Conservation (phyloP, 2,797 vertebrate species). For the Parambassis ranga region DNA sequence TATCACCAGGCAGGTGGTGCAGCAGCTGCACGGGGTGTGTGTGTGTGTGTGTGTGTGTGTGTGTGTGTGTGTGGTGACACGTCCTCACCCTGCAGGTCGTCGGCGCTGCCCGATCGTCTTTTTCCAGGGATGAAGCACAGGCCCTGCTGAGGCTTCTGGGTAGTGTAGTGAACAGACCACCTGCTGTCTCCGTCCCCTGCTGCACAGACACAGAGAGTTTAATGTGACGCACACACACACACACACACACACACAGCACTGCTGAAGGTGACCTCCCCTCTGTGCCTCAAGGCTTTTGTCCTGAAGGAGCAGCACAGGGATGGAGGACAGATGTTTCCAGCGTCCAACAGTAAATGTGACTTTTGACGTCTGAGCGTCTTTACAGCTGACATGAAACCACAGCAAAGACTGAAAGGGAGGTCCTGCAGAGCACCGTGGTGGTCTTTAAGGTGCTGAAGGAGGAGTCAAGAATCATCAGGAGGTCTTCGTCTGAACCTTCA, state of each 20-base stretch:
- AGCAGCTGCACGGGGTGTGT: too few relatives aligned
- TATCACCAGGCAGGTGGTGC: too few relatives aligned
- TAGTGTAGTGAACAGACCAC: constrained; percentile 93
- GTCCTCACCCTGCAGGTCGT: constrained; percentile 84
- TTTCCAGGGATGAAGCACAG: constrained; percentile 88
- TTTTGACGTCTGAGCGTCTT: too few relatives aligned
- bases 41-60: too few relatives aligned
- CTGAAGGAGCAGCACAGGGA: constrained; percentile 14
- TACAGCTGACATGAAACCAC: too few relatives aligned
- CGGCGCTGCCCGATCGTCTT: constrained; percentile 22
- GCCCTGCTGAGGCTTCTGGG: constrained; percentile 91
- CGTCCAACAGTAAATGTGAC: neutral
- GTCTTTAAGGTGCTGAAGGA: too few relatives aligned
- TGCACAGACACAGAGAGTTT: constrained; percentile 49
- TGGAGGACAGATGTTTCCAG: constrained; percentile 2
- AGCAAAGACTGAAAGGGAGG: too few relatives aligned
- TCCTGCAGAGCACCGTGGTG: too few relatives aligned
- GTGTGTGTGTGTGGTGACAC: too few relatives aligned
- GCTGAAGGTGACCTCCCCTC: constrained; percentile 47
- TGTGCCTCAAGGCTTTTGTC: constrained; percentile 34
- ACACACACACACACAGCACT: constrained; percentile 31
- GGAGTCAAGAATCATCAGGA: too few relatives aligned
- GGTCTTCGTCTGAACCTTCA: too few relatives aligned
- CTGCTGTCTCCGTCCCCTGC: constrained; percentile 90
- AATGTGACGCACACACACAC: neutral